Evolutionary conservation across 2,113 vertebrate species (phyloP).

Genomic region (Lophotis ruficrista): DNA sequence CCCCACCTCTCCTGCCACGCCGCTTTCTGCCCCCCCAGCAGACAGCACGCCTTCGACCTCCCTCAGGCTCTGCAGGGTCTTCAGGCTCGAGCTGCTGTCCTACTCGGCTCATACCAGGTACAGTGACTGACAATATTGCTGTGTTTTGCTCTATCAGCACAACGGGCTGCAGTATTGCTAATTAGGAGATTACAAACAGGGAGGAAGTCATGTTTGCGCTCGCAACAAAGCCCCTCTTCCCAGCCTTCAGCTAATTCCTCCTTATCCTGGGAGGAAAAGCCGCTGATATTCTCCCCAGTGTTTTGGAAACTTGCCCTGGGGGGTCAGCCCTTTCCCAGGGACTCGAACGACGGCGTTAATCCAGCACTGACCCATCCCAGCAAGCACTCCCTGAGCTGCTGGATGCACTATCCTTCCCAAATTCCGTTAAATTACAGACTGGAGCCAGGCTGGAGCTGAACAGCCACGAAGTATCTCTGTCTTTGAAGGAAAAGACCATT

Average conservation of each 20-base stretch:
- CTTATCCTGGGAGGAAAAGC: background rate
- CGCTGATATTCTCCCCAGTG: background rate
- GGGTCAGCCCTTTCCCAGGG: background rate
- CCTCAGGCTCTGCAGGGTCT: background rate
- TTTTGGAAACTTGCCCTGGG: background rate
- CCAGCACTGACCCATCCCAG: background rate
- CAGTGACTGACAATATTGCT: background rate
- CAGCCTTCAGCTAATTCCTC: background rate
- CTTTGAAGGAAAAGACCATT: background rate
- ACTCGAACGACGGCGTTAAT: background rate
- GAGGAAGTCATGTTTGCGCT: background rate
- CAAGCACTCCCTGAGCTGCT: background rate
- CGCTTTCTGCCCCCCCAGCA: background rate
- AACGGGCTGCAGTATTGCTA: background rate
- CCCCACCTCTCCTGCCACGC: background rate
- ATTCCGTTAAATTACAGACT: background rate
- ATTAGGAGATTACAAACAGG: background rate
- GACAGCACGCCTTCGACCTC: fast-evolving
- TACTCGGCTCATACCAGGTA: background rate
- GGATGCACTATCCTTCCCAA: background rate
- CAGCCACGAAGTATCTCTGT: background rate
- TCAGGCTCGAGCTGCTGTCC: background rate
- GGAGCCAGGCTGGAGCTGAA: background rate
- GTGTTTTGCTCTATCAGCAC: background rate
- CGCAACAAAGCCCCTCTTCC: background rate